phyloP scores from a whole-genome alignment of 1,140 invertebrate species.

The Caenorhabditis brenneri region DNA sequence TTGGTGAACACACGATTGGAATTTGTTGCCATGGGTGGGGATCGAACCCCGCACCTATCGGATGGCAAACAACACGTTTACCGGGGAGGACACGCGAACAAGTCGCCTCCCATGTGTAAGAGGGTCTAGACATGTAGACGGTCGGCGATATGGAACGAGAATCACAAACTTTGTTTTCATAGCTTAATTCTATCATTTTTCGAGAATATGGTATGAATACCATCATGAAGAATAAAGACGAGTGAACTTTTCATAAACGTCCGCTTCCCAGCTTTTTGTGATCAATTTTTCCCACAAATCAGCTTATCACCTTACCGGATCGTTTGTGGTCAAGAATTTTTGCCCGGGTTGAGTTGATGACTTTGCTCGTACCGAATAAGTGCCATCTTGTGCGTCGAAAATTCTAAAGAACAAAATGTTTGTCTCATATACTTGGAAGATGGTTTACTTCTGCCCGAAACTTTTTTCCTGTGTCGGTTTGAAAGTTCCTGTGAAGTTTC shows the following conservation, averaged over 20 bases:
- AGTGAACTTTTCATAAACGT: too few relatives aligned
- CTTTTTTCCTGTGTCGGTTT: constrained; percentile 10
- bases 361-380: not conserved
- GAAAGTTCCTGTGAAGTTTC: constrained; percentile 45
- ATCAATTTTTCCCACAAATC: too few relatives aligned
- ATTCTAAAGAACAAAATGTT: not conserved
- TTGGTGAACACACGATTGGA: not conserved
- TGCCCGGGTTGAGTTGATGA: not conserved
- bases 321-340: not conserved
- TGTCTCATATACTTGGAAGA: not conserved
- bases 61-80: not conserved
- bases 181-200: too few relatives aligned
- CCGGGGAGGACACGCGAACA: too few relatives aligned
- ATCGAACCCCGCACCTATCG: not conserved
- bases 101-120: too few relatives aligned
- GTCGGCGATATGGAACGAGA: too few relatives aligned
- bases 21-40: constrained; percentile 34
- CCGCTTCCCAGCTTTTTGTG: too few relatives aligned
- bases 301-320: not conserved
- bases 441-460: constrained; percentile 1
- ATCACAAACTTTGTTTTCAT: too few relatives aligned
- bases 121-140: too few relatives aligned
- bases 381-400: not conserved
- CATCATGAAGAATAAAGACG: too few relatives aligned
- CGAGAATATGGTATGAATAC: too few relatives aligned